Evolutionary conservation across 2,888 invertebrate species (phyloP).

Genomic region (Acleris laterana): DNA sequence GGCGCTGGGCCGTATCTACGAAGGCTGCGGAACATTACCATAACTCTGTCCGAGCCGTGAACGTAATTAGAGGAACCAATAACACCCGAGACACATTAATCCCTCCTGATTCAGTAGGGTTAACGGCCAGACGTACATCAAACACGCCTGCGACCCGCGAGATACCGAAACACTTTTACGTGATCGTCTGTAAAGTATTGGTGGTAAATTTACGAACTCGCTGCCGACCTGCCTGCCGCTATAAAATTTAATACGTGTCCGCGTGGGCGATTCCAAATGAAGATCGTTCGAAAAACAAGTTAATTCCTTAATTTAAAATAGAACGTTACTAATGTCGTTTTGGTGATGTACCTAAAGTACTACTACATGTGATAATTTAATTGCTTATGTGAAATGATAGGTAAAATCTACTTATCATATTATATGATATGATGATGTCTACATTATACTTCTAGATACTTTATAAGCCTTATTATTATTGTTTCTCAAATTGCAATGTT

Average conservation of each 20-base stretch:
- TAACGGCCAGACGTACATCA: conserved; percentile 67
- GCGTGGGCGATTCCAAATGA: conserved; percentile 60
- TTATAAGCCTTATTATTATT: not conserved
- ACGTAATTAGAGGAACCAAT: conserved; percentile 80
- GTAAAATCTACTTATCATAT: conserved; percentile 9
- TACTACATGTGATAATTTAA: conserved; percentile 25
- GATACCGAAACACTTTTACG: conserved; percentile 61
- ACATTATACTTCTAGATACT: not conserved
- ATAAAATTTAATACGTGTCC: conserved; percentile 51
- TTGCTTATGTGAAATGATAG: conserved; percentile 23
- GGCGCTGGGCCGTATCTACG: conserved; percentile 67
- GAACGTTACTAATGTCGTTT: conserved; percentile 32
- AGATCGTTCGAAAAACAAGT: conserved; percentile 54
- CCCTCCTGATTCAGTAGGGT: conserved; percentile 73
- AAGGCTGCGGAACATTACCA: conserved; percentile 77
- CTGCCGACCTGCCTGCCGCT: conserved; percentile 52
- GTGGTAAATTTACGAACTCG: conserved; percentile 55
- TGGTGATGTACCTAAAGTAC: conserved; percentile 30
- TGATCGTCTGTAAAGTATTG: conserved; percentile 57
- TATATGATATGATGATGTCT: not conserved
- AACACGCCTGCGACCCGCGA: conserved; percentile 58
- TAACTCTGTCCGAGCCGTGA: conserved; percentile 76
- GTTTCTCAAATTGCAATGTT: not conserved
- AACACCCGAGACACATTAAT: conserved; percentile 78
- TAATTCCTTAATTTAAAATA: conserved; percentile 45